Conservation (phyloP, 2,113 vertebrate genomes). For the Naja naja region DNA sequence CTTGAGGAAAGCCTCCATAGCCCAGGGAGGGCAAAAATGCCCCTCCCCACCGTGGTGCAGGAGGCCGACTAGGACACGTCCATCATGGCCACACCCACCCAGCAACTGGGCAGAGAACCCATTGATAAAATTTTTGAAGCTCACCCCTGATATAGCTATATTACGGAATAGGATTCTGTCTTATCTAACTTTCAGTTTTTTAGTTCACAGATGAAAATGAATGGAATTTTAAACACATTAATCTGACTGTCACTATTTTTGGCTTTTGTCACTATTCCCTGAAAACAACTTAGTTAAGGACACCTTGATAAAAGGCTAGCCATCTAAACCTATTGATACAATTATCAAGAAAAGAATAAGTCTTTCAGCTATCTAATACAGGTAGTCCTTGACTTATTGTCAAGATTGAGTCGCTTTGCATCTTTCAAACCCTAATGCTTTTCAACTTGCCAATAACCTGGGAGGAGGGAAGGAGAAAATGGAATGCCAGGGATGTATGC, state of each 20-base stretch:
- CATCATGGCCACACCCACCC: no score
- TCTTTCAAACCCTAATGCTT: no score
- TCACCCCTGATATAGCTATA: neutral
- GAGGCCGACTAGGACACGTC: no score
- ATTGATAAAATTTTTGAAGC: no score
- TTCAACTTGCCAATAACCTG: no score
- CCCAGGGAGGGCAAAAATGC: no score
- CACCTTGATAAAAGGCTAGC: neutral
- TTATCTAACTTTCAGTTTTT: neutral
- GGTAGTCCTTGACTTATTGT: neutral
- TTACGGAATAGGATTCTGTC: neutral
- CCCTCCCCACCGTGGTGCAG: no score
- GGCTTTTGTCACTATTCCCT: neutral
- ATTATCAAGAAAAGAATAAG: neutral
- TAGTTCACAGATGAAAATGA: neutral
- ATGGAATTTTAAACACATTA: neutral
- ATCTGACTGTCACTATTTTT: neutral
- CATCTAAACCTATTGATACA: neutral
- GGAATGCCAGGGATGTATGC: no score
- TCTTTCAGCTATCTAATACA: neutral
- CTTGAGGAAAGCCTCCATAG: no score
- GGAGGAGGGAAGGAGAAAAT: no score
- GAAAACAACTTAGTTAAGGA: neutral
- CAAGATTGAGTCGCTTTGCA: no score
- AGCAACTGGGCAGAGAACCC: no score